Base-by-base conservation (phyloP, 2,888 invertebrate genomes). In the Opisthograptis luteolata region DNA sequence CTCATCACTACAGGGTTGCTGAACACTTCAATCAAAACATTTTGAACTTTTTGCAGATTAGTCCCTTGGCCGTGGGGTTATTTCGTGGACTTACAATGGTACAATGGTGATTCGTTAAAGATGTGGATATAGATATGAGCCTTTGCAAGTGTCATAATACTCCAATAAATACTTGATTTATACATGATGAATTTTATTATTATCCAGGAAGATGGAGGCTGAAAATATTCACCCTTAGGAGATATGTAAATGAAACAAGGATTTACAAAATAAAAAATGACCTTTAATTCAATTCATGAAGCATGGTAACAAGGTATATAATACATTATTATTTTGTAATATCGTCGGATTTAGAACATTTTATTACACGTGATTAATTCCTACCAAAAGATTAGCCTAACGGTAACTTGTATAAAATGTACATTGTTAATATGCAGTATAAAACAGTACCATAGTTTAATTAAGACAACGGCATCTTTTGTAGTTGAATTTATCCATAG, bases 341-440 rank as follows among this genome's bases (percentile, higher is more conserved):
- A 79, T 60, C 52, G 66, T 83, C 70, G 74, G 79, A 79, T 81
- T 87, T 85, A 86, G 83, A 87, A 87, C 81, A 86, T 80, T 84
- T 83, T 80, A 79, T 79, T 85, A 84, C 75, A 82, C 64, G 73
- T 82, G 79, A 83, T 82, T 84, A 81, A 76, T 76, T 79, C 75
- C 83, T 87, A 87, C 81, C 80, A 84, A 87, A 83, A 81, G 74
- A 84, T 86, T 85, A 87, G 72, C 82, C 85, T 87, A 87, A 81
- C 77, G 89, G 89, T 90, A 89, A 90, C 89, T 89, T 83, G 87
- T 90, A 87, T 88, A 89, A 88, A 88, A 87, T 85, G 82, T 87
- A 87, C 86, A 87, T 68, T 82, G 72, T 71, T 75, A 76, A 74
- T 73, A 74, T 69, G 68, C 68, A 68, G 81, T 89, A 87, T 87